Evolutionary conservation across 2,113 vertebrate genomes (phyloP).

Genomic region (Ciconia maguari): DNA sequence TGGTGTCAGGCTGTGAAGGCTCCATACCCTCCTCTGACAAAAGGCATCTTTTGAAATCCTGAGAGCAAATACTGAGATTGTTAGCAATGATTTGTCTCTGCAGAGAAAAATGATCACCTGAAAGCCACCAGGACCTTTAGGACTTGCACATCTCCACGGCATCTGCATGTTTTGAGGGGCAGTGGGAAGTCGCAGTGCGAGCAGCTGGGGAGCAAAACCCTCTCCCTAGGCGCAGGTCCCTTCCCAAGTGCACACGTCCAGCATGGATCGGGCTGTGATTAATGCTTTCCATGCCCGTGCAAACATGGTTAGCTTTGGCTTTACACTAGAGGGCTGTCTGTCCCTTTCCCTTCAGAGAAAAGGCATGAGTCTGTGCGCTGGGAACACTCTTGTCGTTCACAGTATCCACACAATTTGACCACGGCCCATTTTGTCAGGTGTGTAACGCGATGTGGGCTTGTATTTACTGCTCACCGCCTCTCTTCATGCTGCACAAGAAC

Average conservation of each 20-base stretch:
- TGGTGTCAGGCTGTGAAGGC: not conserved
- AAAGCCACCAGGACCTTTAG: not conserved
- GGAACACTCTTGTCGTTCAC: accelerated
- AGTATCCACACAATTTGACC: not conserved
- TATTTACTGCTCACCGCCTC: not conserved
- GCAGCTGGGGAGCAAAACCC: not conserved
- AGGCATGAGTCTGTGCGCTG: not conserved
- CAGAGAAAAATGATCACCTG: not conserved
- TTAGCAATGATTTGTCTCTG: not conserved
- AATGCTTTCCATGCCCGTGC: not conserved
- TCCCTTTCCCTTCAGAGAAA: constrained; percentile 36
- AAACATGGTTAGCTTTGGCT: not conserved
- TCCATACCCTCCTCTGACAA: not conserved
- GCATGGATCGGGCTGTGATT: accelerated
- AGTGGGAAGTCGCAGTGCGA: not conserved
- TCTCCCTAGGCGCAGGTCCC: no score
- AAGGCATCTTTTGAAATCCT: not conserved
- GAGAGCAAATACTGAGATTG: not conserved
- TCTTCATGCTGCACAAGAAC: not conserved
- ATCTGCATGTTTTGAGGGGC: accelerated
- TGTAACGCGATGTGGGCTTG: not conserved
- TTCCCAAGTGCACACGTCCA: accelerated
- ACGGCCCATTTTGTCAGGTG: accelerated
- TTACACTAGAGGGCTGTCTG: constrained; percentile 72
- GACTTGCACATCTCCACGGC: not conserved